phyloP scores from a whole-genome alignment of 2,797 vertebrate genomes.

The Loriculus beryllinus region DNA sequence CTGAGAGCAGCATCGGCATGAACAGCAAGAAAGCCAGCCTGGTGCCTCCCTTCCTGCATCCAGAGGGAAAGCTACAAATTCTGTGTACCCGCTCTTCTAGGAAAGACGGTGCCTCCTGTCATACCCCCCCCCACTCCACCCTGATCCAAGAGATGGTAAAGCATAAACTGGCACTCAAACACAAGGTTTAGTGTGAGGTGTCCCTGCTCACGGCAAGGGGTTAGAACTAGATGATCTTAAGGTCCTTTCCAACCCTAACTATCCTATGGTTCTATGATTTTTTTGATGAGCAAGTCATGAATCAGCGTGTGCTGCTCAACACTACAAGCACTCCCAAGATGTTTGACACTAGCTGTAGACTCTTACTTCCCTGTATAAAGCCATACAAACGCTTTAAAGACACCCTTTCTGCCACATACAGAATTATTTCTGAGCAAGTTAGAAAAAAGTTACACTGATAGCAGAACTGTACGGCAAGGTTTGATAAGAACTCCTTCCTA shows the following conservation, averaged over 20 bases:
- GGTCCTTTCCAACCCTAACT: too few relatives aligned
- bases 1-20: not conserved
- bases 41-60: accelerated
- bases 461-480: not conserved
- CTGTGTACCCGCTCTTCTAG: accelerated
- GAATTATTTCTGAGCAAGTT: not conserved
- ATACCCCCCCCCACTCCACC: not conserved
- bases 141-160: accelerated
- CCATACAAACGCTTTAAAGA: not conserved
- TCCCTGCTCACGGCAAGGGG: too few relatives aligned
- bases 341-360: not conserved
- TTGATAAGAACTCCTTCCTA: not conserved
- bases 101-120: accelerated
- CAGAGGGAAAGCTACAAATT: not conserved
- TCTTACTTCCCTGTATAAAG: not conserved
- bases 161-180: accelerated
- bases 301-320: not conserved
- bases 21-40: accelerated
- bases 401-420: not conserved
- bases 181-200: not conserved
- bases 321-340: accelerated
- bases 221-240: too few relatives aligned
- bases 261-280: not conserved
- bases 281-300: not conserved
- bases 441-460: not conserved